A percentile compares a stretch with the other conserved stretches of the same genome.
Conservation (phyloP, 35 echinoderm and acorn worm species). For the Apostichopus parvimensis region DNA sequence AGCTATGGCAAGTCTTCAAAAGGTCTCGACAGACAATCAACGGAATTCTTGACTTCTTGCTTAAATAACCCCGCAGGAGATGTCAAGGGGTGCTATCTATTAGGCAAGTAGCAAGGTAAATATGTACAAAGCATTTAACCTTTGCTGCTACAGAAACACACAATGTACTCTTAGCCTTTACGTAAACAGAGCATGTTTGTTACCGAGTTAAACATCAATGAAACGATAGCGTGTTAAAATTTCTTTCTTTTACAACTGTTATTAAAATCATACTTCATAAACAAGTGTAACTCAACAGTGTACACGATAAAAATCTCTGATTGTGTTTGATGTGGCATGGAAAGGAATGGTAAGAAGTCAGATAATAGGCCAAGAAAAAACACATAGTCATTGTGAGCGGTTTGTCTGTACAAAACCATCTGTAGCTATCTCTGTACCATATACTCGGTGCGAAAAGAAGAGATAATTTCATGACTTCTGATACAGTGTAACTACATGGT, state of each 20-base stretch:
- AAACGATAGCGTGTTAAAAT: not conserved
- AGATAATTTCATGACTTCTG: no score
- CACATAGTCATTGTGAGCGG: no score
- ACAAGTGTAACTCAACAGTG: constrained; percentile 8
- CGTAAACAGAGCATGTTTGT: constrained; percentile 19
- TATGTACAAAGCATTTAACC: constrained; percentile 46
- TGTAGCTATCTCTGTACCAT: no score
- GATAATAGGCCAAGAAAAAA: not conserved
- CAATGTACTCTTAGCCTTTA: not conserved
- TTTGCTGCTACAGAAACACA: constrained; percentile 29
- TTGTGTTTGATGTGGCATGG: constrained; percentile 5
- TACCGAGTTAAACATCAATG: constrained; percentile 39
- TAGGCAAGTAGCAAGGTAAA: constrained; percentile 23
- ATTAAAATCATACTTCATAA: constrained; percentile 12
- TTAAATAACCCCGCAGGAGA: not conserved
- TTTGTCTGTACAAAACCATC: no score
- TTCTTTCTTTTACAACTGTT: not conserved
- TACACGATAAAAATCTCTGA: not conserved
- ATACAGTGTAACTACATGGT: no score
- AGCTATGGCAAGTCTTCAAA: no score
- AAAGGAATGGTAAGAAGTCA: not conserved
- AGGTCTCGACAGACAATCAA: no score
- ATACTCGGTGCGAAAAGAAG: no score
- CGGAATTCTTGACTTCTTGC: no score
- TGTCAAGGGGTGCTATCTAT: not conserved